Evolutionary conservation across 2,888 invertebrate species (phyloP).

Genomic region (Drosophila hamatofila): DNA sequence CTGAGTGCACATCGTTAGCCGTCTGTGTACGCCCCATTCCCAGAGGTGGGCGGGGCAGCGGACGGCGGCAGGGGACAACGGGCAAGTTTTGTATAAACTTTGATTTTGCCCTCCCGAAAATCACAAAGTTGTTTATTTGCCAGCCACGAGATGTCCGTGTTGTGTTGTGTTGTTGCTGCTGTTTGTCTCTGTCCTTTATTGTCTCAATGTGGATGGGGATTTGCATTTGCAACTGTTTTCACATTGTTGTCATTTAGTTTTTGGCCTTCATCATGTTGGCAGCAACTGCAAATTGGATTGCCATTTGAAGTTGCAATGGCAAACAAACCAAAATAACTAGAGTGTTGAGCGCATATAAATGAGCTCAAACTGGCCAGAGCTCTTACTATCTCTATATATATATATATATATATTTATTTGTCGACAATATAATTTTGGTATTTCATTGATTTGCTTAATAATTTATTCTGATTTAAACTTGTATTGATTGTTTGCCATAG

Average conservation of each 20-base stretch:
- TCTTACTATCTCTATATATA: not conserved
- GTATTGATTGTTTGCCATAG: not conserved
- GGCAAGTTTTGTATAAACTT: conserved; percentile 44
- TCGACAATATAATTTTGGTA: not conserved
- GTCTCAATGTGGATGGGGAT: conserved; percentile 12
- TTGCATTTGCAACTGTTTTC: conserved; percentile 33
- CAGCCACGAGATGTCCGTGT: conserved; percentile 20
- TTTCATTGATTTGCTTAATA: conserved; percentile 4
- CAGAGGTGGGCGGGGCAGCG: not conserved
- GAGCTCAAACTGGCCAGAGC: not conserved
- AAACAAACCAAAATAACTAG: conserved; percentile 18
- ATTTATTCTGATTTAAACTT: not conserved
- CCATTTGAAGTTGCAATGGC: conserved; percentile 28
- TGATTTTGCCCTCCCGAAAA: conserved; percentile 28
- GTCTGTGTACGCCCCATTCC: conserved; percentile 5
- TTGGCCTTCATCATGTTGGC: conserved; percentile 29
- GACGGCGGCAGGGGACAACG: not conserved
- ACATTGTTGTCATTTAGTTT: conserved; percentile 33
- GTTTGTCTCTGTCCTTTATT: not conserved
- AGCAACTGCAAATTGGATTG: conserved; percentile 39
- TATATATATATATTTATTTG: not conserved
- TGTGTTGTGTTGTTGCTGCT: conserved; percentile 4
- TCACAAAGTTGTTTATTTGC: conserved; percentile 42
- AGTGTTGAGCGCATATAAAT: conserved; percentile 11
- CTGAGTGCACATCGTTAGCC: conserved; percentile 40